Base-by-base conservation (phyloP, 2,797 vertebrate genomes). In the Tragelaphus oryx region DNA sequence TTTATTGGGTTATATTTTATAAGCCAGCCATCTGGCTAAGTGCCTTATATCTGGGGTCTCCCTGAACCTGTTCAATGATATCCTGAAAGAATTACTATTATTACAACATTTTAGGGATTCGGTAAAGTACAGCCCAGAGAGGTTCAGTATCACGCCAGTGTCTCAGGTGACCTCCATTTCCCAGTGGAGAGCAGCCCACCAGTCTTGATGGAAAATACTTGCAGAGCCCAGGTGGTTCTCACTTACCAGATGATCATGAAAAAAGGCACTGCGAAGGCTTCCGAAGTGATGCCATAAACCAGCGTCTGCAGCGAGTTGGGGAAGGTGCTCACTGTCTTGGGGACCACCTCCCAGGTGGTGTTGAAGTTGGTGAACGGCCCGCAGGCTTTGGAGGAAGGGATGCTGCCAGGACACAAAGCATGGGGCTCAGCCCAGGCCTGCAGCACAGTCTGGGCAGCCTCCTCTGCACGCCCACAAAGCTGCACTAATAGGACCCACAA, bases 241-340 rank as follows among this genome's bases (percentile, higher is more conserved):
- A 98, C 99, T 98, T 93, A 99, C 99, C 99, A 99, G 26, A 99
- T 97, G 30, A 99, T 95, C 76, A 99, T 98, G 97, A 99, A 99
- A 98, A 99, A 99, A 85, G 99, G 99, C 26, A 99, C 99, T 0
- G 99, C 99, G 14, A 99, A 99, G 33, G 99, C 99, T 98, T 99
- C 99, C 0, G 99, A 99, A 0, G 98, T 98, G 50, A 99, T 50
- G 5, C 98, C 95, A 0, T 95, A 81, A 68, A 99, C 92, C 46
- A 99, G 4, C 0, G 90, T 37, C 94, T 93, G 96, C 87, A 98
- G 57, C 4, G 94, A 97, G 2, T 0, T 4, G 28, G 99, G 99
- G 37, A 99, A 99, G 55, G 86, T 68, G 22, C 79, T 87, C n/a
- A 99, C 60, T 0, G 98, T 97, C 4, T 13, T 4, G 5, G 99